Percentiles rank a stretch among this genome's conserved stretches.
Conservation (phyloP, 2,888 invertebrate species). For the Peribatodes rhomboidaria region DNA sequence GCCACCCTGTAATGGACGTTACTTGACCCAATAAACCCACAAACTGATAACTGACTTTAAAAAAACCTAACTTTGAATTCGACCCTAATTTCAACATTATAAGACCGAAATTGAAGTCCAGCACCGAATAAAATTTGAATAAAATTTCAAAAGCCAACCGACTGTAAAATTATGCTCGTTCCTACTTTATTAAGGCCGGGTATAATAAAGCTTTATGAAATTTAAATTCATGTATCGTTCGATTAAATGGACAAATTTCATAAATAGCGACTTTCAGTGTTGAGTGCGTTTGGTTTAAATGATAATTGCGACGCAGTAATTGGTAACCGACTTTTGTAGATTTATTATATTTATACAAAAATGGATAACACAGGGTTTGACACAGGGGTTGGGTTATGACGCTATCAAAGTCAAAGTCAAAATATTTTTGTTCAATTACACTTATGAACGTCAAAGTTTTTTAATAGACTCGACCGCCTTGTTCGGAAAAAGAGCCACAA, state of each 20-base stretch:
- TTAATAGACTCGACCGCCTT: too few relatives aligned
- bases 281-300: conserved; percentile 15
- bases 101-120: conserved; percentile 29
- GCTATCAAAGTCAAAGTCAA: too few relatives aligned
- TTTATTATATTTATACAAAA: too few relatives aligned
- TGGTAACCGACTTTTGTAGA: background rate
- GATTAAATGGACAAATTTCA: conserved; percentile 28
- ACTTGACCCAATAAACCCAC: conserved; percentile 62
- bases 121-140: conserved; percentile 19
- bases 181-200: conserved; percentile 27
- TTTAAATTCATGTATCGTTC: conserved; percentile 34
- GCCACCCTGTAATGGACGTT: conserved; percentile 64
- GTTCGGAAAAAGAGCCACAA: too few relatives aligned
- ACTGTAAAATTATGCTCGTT: conserved; percentile 35
- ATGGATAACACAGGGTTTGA: too few relatives aligned
- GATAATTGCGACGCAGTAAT: conserved; percentile 13
- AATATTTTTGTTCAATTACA: too few relatives aligned
- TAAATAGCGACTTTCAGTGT: conserved; percentile 21
- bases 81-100: conserved; percentile 29
- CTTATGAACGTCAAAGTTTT: too few relatives aligned
- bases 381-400: too few relatives aligned
- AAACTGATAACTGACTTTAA: conserved; percentile 39
- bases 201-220: conserved; percentile 35
- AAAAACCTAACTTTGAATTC: conserved; percentile 27
- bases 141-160: conserved; percentile 28